Percentiles rank a stretch among this genome's conserved stretches.
phyloP scores from a whole-genome alignment of 2,888 invertebrate species.

The Cheilosia variabilis region DNA sequence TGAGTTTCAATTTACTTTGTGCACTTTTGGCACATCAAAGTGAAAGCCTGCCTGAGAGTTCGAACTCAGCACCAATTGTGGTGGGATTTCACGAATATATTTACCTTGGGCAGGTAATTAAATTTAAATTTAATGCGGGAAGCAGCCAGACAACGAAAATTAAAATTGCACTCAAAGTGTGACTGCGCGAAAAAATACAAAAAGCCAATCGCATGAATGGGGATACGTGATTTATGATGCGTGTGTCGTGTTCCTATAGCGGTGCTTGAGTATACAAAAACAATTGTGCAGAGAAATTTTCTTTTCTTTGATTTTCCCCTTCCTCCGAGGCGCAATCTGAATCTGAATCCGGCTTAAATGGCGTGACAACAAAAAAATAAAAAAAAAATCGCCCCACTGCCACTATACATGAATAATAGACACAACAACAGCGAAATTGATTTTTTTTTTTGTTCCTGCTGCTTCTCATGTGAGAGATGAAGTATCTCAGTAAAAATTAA shows the following conservation, averaged over 20 bases:
- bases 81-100: constrained; percentile 8
- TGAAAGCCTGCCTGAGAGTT: constrained; percentile 41
- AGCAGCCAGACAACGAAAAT: background rate
- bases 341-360: constrained; percentile 52
- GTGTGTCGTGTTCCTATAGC: constrained; percentile 32
- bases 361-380: constrained; percentile 55
- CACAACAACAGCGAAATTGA: constrained; percentile 9
- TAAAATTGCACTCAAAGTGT: constrained; percentile 14
- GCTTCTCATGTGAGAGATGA: constrained; percentile 35
- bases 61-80: background rate
- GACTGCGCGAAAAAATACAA: constrained; percentile 19
- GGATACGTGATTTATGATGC: constrained; percentile 71
- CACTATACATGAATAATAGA: constrained; percentile 43
- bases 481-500: constrained; percentile 54
- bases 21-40: constrained; percentile 19
- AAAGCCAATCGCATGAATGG: constrained; percentile 35
- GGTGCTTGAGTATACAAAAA: constrained; percentile 17
- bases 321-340: constrained; percentile 12
- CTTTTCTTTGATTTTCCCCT: constrained; percentile 40
- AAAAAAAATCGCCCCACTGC: constrained; percentile 30
- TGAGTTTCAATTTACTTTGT: constrained; percentile 48
- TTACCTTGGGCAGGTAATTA: constrained; percentile 60
- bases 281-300: constrained; percentile 62
- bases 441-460: background rate
- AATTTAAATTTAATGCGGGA: constrained; percentile 59